A percentile compares a stretch with the other conserved stretches of the same genome.
Evolutionary conservation across 92 coral and sea anemone species (phyloP).

Genomic region (Epizoanthus ramosus): DNA sequence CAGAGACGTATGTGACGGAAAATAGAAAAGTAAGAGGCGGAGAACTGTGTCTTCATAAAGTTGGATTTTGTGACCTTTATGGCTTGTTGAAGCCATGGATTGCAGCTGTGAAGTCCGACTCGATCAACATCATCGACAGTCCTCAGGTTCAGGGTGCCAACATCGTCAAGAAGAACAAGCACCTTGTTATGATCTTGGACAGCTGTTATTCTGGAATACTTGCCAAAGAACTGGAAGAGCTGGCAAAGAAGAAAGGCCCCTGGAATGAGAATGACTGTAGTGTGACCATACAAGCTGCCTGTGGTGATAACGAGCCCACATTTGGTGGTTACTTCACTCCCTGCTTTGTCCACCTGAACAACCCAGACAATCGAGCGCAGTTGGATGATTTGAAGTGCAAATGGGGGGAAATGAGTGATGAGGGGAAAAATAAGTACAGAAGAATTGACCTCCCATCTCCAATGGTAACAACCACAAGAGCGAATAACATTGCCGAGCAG

Average conservation of each 20-base stretch:
- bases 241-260: neutral
- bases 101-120: constrained; percentile 48
- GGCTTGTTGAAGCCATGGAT: constrained; percentile 67
- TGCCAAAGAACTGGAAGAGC: constrained; percentile 47
- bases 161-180: constrained; percentile 52
- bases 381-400: constrained; percentile 23
- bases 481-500: neutral
- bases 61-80: constrained; percentile 68
- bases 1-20: constrained; percentile 18
- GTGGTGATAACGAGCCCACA: constrained; percentile 49
- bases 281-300: constrained; percentile 75
- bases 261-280: constrained; percentile 44
- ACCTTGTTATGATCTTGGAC: constrained; percentile 62
- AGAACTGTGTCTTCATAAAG: constrained; percentile 57
- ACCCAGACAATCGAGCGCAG: constrained; percentile 28
- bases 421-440: constrained; percentile 28
- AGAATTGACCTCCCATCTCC: constrained; percentile 54
- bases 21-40: constrained; percentile 59
- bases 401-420: constrained; percentile 50
- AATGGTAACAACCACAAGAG: constrained; percentile 51
- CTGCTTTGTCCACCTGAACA: constrained; percentile 55
- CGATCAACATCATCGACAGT: constrained; percentile 12
- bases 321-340: constrained; percentile 73
- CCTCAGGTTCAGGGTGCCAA: neutral
- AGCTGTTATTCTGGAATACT: constrained; percentile 69